These are phyloP conservation scores for Euclidia mi DNA, from an alignment of 2,888 invertebrate species.

Conservation along the genomic window DNA sequence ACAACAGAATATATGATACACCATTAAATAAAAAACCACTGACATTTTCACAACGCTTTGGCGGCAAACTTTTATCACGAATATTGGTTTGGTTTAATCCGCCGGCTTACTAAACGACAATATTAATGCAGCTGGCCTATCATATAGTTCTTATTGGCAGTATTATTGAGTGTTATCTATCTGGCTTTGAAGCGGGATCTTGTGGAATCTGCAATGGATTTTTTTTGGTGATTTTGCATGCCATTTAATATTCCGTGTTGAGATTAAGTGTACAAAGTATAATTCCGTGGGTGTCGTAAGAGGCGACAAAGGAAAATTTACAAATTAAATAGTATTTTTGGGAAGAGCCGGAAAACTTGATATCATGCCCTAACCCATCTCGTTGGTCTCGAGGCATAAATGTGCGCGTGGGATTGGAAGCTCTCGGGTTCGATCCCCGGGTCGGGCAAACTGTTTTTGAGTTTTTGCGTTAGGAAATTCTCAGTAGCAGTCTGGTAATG, in stretches of 20 bases:
- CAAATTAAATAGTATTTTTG: too few relatives aligned
- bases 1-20: not conserved
- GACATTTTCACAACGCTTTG: conserved; percentile 22
- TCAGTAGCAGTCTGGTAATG: too few relatives aligned
- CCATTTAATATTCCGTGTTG: not conserved
- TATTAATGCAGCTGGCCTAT: conserved; percentile 23
- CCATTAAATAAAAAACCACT: not conserved
- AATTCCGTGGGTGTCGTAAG: too few relatives aligned
- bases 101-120: conserved; percentile 48
- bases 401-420: too few relatives aligned
- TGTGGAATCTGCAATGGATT: not conserved
- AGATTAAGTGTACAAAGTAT: too few relatives aligned
- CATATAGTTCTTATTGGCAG: conserved; percentile 33
- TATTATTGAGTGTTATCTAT: conserved; percentile 46
- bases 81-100: conserved; percentile 70
- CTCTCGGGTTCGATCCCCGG: too few relatives aligned
- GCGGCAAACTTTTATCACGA: conserved; percentile 56
- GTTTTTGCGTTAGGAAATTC: too few relatives aligned
- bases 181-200: conserved; percentile 16
- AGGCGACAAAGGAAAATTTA: too few relatives aligned
- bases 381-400: too few relatives aligned
- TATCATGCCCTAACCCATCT: too few relatives aligned
- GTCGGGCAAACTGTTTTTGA: too few relatives aligned
- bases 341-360: too few relatives aligned
- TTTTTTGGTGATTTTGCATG: not conserved